Base-by-base conservation (phyloP, 1,140 invertebrate species). In the Ceratina japonica region DNA sequence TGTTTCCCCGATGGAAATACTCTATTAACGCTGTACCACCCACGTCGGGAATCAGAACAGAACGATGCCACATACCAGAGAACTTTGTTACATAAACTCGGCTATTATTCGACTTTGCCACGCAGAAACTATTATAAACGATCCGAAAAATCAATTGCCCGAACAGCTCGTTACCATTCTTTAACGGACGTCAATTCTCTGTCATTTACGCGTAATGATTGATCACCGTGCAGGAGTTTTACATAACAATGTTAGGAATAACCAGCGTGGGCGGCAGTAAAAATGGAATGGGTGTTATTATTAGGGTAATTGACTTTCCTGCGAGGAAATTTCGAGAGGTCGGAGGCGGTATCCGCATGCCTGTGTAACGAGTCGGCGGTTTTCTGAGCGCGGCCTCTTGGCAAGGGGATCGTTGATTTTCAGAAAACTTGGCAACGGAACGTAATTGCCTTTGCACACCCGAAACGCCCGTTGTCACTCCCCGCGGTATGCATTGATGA, bases 321-420 rank as follows among this genome's bases (percentile, higher is more conserved):
- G 37, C 15, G 18, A 54, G 51, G 31, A 56, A 72, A 64, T 44
- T 78, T 78, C 31, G 69, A 24, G 75, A 54, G 5, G 68, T 16
- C 62, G 20, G 58, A 62, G 70, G 37, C 61, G 44, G 70, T 24
- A 79, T 79, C 77, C 71, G 86, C 83, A 81, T 83, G 75, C 81
- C 69, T 78, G 62, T 74, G 72, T 88, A 87, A 88, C 86, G 82
- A 87, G 84, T 86, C 86, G 84, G 80, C 81, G 54, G 54, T n/a
- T 18, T 79, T 86, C 78, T 81, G 83, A 73, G 80, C 80, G 77
- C 74, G 76, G 65, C 13, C 63, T 65, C 68, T 86, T 88, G 87
- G 84, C 87, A 88, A 86, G 75, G 56, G 79, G 8, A 71, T 44
- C 72, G 71, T 12, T 74, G 70, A 74, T 72, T 84, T 86, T 87